phyloP scores from a whole-genome alignment of 2,888 invertebrate species.

The Amiota communis region DNA sequence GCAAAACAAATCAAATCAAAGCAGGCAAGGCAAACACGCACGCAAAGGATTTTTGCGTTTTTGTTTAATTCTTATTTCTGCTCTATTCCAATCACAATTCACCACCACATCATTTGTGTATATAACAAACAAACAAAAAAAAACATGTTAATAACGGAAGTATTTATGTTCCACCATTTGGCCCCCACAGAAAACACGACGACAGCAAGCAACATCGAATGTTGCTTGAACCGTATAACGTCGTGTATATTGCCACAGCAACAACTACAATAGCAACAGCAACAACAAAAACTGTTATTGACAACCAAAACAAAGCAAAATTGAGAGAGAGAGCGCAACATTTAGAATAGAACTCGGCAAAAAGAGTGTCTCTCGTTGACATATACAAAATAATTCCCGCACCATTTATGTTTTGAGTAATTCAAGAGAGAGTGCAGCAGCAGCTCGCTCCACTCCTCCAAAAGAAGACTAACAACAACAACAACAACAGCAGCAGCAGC shows the following conservation, averaged over 20 bases:
- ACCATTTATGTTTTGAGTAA: not conserved
- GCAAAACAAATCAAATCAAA: not conserved
- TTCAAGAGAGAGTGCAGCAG: not conserved
- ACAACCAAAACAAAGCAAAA: slow-evolving; percentile 29
- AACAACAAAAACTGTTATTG: slow-evolving; percentile 2
- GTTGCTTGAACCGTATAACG: not conserved
- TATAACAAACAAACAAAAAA: not conserved
- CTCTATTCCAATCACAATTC: too few relatives aligned
- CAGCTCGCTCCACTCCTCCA: too few relatives aligned
- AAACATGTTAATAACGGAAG: slow-evolving; percentile 26
- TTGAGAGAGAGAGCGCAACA: not conserved
- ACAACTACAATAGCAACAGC: slow-evolving; percentile 18
- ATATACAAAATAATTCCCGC: too few relatives aligned
- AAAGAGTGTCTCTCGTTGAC: slow-evolving; percentile 1
- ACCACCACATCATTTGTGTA: not conserved
- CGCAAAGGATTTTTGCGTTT: not conserved
- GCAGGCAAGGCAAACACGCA: slow-evolving; percentile 7
- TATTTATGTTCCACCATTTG: slow-evolving; percentile 23
- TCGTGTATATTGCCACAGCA: slow-evolving; percentile 6
- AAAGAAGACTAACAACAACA: not conserved
- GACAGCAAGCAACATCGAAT: not conserved
- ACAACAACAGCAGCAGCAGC: too few relatives aligned
- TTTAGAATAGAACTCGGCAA: not conserved
- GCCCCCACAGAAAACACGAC: not conserved
- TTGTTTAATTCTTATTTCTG: not conserved